Evolutionary conservation across 2,797 vertebrate species (phyloP), one percentile per base, ranked within the genome.

Genomic region (Acanthornis magna): DNA sequence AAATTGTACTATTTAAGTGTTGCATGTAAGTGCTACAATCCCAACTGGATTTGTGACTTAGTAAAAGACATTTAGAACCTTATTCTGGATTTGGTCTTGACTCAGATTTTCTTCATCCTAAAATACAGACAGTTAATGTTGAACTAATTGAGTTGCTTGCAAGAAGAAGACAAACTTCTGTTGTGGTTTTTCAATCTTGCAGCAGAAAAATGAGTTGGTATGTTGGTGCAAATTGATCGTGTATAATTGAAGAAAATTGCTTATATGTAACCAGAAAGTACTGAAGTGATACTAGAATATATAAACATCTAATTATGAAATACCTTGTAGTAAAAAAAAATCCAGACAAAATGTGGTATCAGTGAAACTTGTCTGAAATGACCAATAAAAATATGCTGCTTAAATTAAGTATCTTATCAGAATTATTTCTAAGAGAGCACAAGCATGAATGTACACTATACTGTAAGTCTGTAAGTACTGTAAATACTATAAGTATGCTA

Each of bases 361-460:
- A 47, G 70, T 90, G 77, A 91, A 94, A 94, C 53, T 67, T 94
- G 54, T 89, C 78, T 88, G 75, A 90, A 79, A 85, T 91, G 47
- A 93, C 57, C 53, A 95, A 93, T 90, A 93, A 94, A 96, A 95
- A 63, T 25, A 67, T 61, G 77, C 93, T 96, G 85, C 85, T 95
- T 88, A 93, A 86, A 84, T 83, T 55, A 74, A 71, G 27, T 85
- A 92, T 83, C 68, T 71, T 80, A 91, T 16, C 77, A 93, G 60
- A 86, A 85, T 90, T 91, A 67, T 88, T 93, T 94, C 77, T 87
- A 85, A 71, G 43, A 86, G 40, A 88, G 84, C 86, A 25, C 32
- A 83, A 75, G 32, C 30, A 76, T 40, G 30, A 30, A 51, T 74
- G 14, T 47, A 55, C 45, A 45, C 32, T 88, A 36, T 25, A 42